Evolutionary conservation across 2,888 invertebrate genomes (phyloP).

Genomic region (Orthosia incerta): DNA sequence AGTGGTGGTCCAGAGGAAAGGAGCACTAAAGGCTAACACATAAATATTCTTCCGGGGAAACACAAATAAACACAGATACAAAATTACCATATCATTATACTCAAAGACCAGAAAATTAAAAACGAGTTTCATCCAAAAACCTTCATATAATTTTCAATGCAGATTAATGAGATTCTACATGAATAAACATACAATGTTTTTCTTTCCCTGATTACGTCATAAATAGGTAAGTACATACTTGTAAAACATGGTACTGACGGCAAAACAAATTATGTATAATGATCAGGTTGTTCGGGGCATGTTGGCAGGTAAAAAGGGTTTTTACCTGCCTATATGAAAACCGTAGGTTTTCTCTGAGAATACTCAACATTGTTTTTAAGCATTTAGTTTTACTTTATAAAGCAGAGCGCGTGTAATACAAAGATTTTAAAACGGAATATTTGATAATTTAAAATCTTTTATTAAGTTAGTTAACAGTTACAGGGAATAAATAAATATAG

Average conservation of each 20-base stretch:
- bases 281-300: slow-evolving; percentile 19
- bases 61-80: not conserved
- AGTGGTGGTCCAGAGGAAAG: not conserved
- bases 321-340: slow-evolving; percentile 32
- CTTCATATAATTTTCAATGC: not conserved
- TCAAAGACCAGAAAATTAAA: not conserved
- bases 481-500: no score
- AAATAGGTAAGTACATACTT: slow-evolving; percentile 24
- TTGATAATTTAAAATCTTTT: not conserved
- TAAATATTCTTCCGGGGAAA: no score
- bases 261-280: slow-evolving; percentile 35
- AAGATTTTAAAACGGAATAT: slow-evolving; percentile 9
- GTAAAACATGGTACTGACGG: slow-evolving; percentile 8
- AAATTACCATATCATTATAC: not conserved
- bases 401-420: not conserved
- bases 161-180: slow-evolving; percentile 28
- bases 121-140: not conserved
- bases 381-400: slow-evolving; percentile 3
- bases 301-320: slow-evolving; percentile 49
- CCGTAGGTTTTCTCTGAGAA: slow-evolving; percentile 1
- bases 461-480: not conserved
- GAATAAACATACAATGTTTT: slow-evolving; percentile 33
- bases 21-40: no score
- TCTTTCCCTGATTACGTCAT: slow-evolving; percentile 28
- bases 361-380: slow-evolving; percentile 36